Conservation (phyloP, 1,140 invertebrate genomes). For the Pseudomyrmex cubaensis region DNA sequence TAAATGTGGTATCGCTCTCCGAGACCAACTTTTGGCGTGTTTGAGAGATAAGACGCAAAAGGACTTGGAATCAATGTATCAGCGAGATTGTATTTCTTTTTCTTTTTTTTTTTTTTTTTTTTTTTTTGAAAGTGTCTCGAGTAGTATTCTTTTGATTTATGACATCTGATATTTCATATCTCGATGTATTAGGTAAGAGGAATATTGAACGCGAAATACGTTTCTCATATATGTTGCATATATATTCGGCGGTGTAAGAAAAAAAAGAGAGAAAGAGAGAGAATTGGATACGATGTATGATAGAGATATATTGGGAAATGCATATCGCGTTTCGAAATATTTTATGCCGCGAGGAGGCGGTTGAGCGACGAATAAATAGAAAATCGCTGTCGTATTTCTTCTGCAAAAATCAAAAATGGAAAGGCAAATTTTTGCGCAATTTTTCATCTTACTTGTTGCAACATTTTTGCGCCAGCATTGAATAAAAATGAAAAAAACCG, state of each 20-base stretch:
- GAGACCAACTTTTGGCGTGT: background rate
- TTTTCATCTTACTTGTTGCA: background rate
- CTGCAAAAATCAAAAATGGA: background rate
- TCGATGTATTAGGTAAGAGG: slow-evolving; percentile 2
- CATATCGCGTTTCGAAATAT: slow-evolving; percentile 23
- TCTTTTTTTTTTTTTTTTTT: too few relatives aligned
- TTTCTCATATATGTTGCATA: slow-evolving; percentile 7
- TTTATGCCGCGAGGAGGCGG: slow-evolving; percentile 38
- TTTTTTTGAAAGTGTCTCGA: background rate
- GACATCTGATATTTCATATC: background rate
- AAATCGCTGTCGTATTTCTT: slow-evolving; percentile 21
- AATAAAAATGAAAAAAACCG: too few relatives aligned
- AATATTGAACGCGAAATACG: slow-evolving; percentile 10
- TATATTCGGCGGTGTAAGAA: slow-evolving; percentile 27
- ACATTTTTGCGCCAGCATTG: background rate
- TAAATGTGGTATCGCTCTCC: background rate
- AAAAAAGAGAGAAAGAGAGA: background rate
- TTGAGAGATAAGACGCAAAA: background rate
- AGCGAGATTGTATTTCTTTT: too few relatives aligned
- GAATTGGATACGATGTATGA: slow-evolving; percentile 21
- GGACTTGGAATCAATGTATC: too few relatives aligned
- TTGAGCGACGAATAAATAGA: slow-evolving; percentile 40
- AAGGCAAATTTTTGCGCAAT: slow-evolving; percentile 33
- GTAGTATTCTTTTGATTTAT: background rate
- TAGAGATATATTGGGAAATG: slow-evolving; percentile 43